A percentile compares a stretch with the other conserved stretches of the same genome.
These are phyloP conservation scores for Sitta europaea DNA, from an alignment of 2,113 vertebrate species.

Conservation along the genomic window DNA sequence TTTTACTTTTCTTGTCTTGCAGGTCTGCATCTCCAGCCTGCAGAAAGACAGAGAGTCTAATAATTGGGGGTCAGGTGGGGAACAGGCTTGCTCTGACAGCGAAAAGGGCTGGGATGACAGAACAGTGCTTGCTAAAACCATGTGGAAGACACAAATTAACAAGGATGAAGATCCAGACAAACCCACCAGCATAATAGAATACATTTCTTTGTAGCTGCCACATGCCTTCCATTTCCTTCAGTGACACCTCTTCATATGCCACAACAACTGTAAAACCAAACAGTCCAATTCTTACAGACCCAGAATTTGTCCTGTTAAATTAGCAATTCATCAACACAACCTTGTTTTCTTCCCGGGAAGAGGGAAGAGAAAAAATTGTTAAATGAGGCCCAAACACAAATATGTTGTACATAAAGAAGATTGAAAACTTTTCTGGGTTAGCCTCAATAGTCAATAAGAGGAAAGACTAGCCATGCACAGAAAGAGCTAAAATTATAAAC, in stretches of 20 bases:
- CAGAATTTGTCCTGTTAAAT: background rate
- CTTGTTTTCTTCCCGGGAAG: background rate
- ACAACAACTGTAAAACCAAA: background rate
- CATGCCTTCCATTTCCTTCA: background rate
- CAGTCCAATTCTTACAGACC: background rate
- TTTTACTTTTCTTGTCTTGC: background rate
- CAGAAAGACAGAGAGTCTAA: background rate
- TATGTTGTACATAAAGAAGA: background rate
- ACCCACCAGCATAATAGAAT: background rate
- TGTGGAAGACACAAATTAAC: background rate
- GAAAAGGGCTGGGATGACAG: background rate
- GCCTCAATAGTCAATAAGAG: background rate
- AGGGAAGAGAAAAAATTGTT: background rate
- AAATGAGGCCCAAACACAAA: background rate
- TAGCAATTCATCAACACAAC: background rate
- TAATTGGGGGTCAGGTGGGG: background rate
- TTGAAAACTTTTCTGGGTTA: background rate
- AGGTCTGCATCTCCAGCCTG: background rate
- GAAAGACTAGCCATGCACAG: background rate
- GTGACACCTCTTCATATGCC: background rate
- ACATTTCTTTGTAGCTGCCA: background rate
- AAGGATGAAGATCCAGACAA: background rate
- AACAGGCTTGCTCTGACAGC: background rate
- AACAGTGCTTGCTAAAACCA: background rate
- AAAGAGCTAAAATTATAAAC: conserved; percentile 2